These are phyloP conservation scores for Australoheros facetus DNA, from an alignment of 2,797 vertebrate species.

Conservation along the genomic window DNA sequence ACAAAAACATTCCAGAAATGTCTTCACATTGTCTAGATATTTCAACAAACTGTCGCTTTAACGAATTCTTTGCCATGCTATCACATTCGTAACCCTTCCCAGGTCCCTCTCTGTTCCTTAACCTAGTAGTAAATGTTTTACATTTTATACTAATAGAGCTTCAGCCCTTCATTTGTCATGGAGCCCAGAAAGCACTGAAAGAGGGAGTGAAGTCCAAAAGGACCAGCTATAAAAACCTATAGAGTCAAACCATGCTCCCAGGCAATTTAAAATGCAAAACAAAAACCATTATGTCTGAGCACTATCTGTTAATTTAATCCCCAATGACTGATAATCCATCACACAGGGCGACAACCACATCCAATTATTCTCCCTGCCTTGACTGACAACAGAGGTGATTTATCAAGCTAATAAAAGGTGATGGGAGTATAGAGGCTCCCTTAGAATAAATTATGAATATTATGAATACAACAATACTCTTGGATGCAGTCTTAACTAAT, in stretches of 20 bases:
- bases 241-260: slow-evolving; percentile 91
- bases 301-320: slow-evolving; percentile 99
- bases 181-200: slow-evolving; percentile 33
- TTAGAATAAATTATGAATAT: slow-evolving; percentile 85
- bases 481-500: slow-evolving; percentile 69
- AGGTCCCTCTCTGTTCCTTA: slow-evolving; percentile 3
- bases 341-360: slow-evolving; percentile 99
- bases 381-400: slow-evolving; percentile 99
- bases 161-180: slow-evolving; percentile 61
- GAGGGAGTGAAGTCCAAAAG: slow-evolving; percentile 61
- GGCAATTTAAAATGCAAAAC: slow-evolving; percentile 99
- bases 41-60: slow-evolving; percentile 47
- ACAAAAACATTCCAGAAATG: slow-evolving; percentile 45
- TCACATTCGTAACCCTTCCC: neutral
- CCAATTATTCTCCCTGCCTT: slow-evolving; percentile 99
- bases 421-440: slow-evolving; percentile 93
- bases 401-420: slow-evolving; percentile 99
- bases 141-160: slow-evolving; percentile 49
- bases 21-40: slow-evolving; percentile 25
- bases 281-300: slow-evolving; percentile 99
- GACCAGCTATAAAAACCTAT: slow-evolving; percentile 90
- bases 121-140: slow-evolving; percentile 53
- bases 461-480: slow-evolving; percentile 75
- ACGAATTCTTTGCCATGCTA: slow-evolving; percentile 21
- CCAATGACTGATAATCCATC: slow-evolving; percentile 99